A percentile compares a stretch with the other conserved stretches of the same genome.
Conservation (phyloP, 2,113 vertebrate species). For the Sclerurus mexicanus region DNA sequence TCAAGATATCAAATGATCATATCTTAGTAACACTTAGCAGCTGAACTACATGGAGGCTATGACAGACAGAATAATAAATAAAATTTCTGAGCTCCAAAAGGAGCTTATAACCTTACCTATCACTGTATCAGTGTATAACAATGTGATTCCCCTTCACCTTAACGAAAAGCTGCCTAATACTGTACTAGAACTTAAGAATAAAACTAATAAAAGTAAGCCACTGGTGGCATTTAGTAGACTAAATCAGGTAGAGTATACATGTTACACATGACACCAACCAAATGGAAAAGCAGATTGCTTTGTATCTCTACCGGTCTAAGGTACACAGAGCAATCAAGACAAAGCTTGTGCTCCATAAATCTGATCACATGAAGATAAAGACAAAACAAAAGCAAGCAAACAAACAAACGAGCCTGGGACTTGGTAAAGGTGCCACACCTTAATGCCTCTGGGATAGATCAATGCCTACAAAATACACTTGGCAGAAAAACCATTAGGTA, state of each 20-base stretch:
- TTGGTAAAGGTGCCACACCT: background rate
- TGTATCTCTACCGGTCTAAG: background rate
- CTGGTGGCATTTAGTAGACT: background rate
- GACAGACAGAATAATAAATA: background rate
- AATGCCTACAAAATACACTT: background rate
- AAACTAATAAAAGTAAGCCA: background rate
- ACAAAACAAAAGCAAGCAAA: background rate
- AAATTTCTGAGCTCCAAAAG: background rate
- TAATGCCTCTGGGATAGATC: background rate
- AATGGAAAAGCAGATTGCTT: background rate
- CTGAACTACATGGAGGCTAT: background rate
- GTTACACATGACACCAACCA: background rate
- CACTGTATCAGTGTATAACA: rapidly evolving
- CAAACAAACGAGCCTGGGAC: background rate
- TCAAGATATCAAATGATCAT: background rate
- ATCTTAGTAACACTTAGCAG: background rate
- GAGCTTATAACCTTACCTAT: background rate
- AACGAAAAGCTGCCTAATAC: background rate
- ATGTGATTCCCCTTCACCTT: background rate
- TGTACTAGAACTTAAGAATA: background rate
- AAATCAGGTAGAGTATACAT: background rate
- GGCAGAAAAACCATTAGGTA: background rate
- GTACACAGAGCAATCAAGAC: background rate
- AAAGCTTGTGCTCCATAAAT: background rate
- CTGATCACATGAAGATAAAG: background rate